Base-by-base conservation (phyloP, 2,113 vertebrate species). In the Anseranas semipalmata region DNA sequence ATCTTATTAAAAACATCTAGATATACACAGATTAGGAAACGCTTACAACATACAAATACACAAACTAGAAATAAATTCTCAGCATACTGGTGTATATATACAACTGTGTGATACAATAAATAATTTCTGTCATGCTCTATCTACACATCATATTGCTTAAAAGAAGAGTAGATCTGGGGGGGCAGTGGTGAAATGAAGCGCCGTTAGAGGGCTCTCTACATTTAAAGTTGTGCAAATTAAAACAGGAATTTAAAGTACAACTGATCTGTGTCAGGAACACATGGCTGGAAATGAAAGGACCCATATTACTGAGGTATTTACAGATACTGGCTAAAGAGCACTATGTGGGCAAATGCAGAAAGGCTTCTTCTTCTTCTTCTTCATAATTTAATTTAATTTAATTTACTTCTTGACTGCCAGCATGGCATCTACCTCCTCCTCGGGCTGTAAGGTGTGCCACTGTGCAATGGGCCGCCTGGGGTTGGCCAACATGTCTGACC, bases 121-220 rank as follows among this genome's bases (percentile, higher is more conserved):
- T 98, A 98, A 99, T 99, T 99, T 99, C 99, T 98, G 98, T 99
- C 99, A 99, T 99, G 99, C 99, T 99, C 99, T 99, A 99, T 99
- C 99, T 99, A 99, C 99, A 99, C 99, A 99, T 99, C 99, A 99
- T 99, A 99, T 99, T 99, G 99, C 99, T 99, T 99, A 99, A 99
- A 99, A 99, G 99, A 99, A 99, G 99, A 99, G 98, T 98, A 98
- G 98, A 98, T 98, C 83, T 96, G 94, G 93, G 97, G 87, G 97
- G 98, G 96, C 97, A 98, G 96, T 98, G 97, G 95, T 96, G 97
- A 96, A 96, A 97, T 91, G 94, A 97, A 97, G 95, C 41, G 97
- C 96, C 97, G 94, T 95, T 92, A 93, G 95, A 97, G 95, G 97
- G 97, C 94, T 97, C 90, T 98, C 98, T 98, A 98, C 97, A 86